These are phyloP conservation scores for Apis mellifera DNA, from an alignment of 1,140 invertebrate genomes.

Conservation along the genomic window Amel_HAv3.1 CM009938.2:3096001-3096500, in stretches of 20 bases:
- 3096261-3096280: neutral
- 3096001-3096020: conserved; percentile 11
- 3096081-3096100: neutral
- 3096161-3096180: no score
- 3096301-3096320: conserved; percentile 13
- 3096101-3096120: no score
- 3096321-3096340: neutral
- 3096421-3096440: no score
- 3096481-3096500: no score
- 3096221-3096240: neutral
- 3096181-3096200: no score
- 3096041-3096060: conserved; percentile 13
- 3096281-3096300: conserved; percentile 1
- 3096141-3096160: no score
- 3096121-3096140: neutral
- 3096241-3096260: neutral
- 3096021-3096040: conserved; percentile 36
- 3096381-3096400: neutral
- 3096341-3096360: neutral
- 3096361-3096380: no score
- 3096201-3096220: no score
- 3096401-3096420: no score
- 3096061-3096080: no score
- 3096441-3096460: no score
- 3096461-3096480: no score